A percentile compares a stretch with the other conserved stretches of the same genome.
Evolutionary conservation across 2,113 vertebrate species (phyloP).

Genomic region (Caracal caracal): DNA sequence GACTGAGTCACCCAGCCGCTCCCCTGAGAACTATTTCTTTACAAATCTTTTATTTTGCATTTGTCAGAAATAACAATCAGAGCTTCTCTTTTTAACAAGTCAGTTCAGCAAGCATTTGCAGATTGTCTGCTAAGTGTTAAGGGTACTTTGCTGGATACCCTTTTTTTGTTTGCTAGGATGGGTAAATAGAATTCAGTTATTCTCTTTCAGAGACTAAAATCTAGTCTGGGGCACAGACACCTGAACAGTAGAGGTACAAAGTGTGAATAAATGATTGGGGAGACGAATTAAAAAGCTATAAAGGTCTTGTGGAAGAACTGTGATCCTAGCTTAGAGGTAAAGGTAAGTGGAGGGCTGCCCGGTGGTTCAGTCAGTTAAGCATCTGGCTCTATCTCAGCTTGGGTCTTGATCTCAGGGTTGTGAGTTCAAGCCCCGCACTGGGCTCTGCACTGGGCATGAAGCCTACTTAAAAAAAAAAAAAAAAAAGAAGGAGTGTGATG

Average conservation of each 20-base stretch:
- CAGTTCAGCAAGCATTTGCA: not conserved
- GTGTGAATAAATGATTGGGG: not conserved
- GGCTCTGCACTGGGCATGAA: too few species aligned
- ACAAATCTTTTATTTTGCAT: not conserved
- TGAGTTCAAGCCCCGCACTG: too few species aligned
- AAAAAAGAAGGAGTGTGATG: not conserved
- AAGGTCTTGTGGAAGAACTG: not conserved
- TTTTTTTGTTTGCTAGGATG: not conserved
- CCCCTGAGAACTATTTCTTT: not conserved
- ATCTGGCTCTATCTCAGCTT: too few species aligned
- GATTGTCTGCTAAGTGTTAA: not conserved
- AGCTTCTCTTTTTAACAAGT: not conserved
- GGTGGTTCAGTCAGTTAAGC: too few species aligned
- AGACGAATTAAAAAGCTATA: not conserved
- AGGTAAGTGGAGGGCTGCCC: too few species aligned
- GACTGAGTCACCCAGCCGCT: too few species aligned
- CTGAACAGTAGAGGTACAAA: not conserved
- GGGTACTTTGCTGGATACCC: not conserved
- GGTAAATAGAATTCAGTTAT: not conserved
- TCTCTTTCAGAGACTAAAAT: not conserved
- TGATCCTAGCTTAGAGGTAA: not conserved
- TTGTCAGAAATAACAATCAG: conserved; percentile 30
- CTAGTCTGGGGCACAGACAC: not conserved
- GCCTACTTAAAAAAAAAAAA: too few species aligned
- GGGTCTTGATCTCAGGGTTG: too few species aligned